Evolutionary conservation across 92 coral and sea anemone genomes (phyloP).

Genomic region (Nematostella vectensis): DNA sequence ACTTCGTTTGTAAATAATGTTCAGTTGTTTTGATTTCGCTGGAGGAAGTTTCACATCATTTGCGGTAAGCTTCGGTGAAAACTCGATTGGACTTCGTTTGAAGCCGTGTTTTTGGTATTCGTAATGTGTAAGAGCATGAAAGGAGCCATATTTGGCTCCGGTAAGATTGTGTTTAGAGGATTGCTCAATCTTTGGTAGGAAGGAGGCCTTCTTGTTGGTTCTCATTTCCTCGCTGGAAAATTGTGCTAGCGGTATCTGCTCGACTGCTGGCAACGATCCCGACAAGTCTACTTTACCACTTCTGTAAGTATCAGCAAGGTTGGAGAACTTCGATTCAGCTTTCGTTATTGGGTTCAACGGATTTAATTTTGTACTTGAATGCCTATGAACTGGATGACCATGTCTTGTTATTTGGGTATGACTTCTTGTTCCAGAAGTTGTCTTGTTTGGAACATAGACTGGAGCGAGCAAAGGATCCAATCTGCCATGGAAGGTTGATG

Average conservation of each 20-base stretch:
- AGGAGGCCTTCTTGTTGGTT: constrained; percentile 39
- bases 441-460: constrained; percentile 72
- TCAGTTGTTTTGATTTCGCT: constrained; percentile 22
- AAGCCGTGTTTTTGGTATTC: constrained; percentile 23
- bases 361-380: constrained; percentile 25
- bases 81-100: constrained; percentile 50
- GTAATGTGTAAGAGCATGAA: constrained; percentile 22
- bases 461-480: constrained; percentile 45
- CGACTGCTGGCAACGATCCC: constrained; percentile 27
- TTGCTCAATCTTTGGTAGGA: constrained; percentile 75
- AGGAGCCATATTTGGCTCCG: constrained; percentile 34
- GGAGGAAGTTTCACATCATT: constrained; percentile 48
- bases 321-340: constrained; percentile 5
- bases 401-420: constrained; percentile 26
- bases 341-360: constrained; percentile 34
- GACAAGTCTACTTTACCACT: constrained; percentile 28
- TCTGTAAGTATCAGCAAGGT: constrained; percentile 48
- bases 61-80: no score
- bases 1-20: constrained; percentile 18
- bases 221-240: constrained; percentile 46
- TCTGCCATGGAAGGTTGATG: constrained; percentile 16
- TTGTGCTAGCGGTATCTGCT: constrained; percentile 18
- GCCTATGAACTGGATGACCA: constrained; percentile 25
- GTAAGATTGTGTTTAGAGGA: constrained; percentile 34
- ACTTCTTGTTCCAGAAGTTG: constrained; percentile 36